Evolutionary conservation across 2,888 invertebrate species (phyloP).

Genomic region (Blastobasis lacticolella): DNA sequence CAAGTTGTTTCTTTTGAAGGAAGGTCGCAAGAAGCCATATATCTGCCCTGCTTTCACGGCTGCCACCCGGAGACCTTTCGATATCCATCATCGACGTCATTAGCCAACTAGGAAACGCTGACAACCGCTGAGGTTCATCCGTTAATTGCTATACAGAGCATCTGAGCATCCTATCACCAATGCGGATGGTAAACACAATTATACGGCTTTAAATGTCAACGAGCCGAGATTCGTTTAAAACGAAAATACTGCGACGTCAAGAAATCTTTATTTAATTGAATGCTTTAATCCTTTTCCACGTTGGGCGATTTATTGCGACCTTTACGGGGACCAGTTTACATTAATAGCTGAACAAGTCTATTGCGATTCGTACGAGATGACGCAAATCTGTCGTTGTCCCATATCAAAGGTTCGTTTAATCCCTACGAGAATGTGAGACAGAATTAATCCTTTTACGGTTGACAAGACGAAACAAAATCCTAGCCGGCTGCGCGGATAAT

Average conservation of each 20-base stretch:
- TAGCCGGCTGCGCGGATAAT: constrained; percentile 15
- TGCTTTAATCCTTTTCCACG: constrained; percentile 29
- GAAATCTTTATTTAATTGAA: constrained; percentile 41
- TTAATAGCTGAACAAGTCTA: constrained; percentile 5
- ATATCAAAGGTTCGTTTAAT: too few species aligned
- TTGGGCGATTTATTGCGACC: constrained; percentile 27
- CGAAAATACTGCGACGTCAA: constrained; percentile 5
- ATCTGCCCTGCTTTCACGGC: neutral
- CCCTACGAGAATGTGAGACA: too few species aligned
- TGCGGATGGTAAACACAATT: constrained; percentile 19
- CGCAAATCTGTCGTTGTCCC: too few species aligned
- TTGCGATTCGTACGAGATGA: neutral
- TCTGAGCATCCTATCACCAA: constrained; percentile 5
- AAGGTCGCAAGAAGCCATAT: too few species aligned
- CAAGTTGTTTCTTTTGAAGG: too few species aligned
- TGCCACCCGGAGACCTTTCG: constrained; percentile 11
- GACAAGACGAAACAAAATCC: neutral
- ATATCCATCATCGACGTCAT: constrained; percentile 21
- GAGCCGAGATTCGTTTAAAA: constrained; percentile 13
- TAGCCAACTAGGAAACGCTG: constrained; percentile 31
- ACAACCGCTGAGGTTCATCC: constrained; percentile 14
- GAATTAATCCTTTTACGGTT: neutral
- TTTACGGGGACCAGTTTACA: constrained; percentile 19
- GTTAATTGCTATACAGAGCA: constrained; percentile 5
- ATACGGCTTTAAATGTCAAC: constrained; percentile 27